Evolutionary conservation across 1,140 invertebrate genomes (phyloP).

Genomic region (Bombyx mandarina): DNA sequence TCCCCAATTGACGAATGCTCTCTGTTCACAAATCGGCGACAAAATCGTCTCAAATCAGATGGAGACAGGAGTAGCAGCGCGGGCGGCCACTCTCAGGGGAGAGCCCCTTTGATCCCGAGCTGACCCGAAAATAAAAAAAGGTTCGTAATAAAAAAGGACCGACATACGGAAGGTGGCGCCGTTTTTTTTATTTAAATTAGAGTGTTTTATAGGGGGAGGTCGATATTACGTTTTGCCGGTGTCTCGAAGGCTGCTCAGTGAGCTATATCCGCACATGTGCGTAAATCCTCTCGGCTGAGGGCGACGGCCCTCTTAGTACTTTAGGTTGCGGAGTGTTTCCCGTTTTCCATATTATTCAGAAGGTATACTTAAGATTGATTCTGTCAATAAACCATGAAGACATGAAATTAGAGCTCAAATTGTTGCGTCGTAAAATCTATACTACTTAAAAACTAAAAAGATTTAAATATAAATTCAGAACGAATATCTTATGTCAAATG

Average conservation of each 20-base stretch:
- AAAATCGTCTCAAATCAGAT: slow-evolving; percentile 64
- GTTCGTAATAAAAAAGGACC: slow-evolving; percentile 69
- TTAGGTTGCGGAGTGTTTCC: slow-evolving; percentile 26
- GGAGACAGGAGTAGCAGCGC: slow-evolving; percentile 26
- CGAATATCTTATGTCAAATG: no score
- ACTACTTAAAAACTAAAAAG: no score
- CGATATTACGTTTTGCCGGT: slow-evolving; percentile 67
- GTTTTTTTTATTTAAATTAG: slow-evolving; percentile 71
- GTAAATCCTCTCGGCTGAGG: slow-evolving; percentile 33
- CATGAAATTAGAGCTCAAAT: no score
- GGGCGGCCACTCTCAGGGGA: slow-evolving; percentile 47
- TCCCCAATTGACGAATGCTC: slow-evolving; percentile 62
- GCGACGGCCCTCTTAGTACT: slow-evolving; percentile 39
- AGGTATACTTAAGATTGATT: no score
- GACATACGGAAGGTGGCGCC: slow-evolving; percentile 69
- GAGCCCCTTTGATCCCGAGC: slow-evolving; percentile 67
- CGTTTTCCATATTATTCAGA: slow-evolving; percentile 13
- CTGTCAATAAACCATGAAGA: no score
- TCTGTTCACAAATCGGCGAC: slow-evolving; percentile 64
- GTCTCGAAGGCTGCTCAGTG: slow-evolving; percentile 48
- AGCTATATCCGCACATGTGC: slow-evolving; percentile 39
- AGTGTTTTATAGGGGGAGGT: slow-evolving; percentile 68
- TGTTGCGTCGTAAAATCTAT: no score
- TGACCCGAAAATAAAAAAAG: slow-evolving; percentile 70
- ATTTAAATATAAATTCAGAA: no score